phyloP scores from a whole-genome alignment of 2,888 invertebrate genomes.

The Eretmocerus hayati region DNA sequence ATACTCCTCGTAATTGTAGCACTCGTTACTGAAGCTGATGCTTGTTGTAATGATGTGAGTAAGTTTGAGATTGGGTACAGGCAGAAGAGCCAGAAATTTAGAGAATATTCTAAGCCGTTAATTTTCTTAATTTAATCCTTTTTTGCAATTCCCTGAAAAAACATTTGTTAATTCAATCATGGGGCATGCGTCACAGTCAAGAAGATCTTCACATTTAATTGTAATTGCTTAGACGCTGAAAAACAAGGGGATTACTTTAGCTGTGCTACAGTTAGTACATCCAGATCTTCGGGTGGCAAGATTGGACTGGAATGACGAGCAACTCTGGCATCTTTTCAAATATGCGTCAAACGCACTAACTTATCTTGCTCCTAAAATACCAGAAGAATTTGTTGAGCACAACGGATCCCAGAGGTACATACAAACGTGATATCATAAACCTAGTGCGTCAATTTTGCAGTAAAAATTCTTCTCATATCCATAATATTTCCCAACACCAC shows the following conservation, averaged over 20 bases:
- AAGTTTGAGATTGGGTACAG: too few relatives aligned
- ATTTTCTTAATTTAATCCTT: too few relatives aligned
- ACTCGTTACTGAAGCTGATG: constrained; percentile 19
- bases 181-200: too few relatives aligned
- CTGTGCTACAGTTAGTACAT: constrained; percentile 30
- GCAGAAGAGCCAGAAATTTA: too few relatives aligned
- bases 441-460: neutral
- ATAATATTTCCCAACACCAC: neutral
- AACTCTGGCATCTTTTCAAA: constrained; percentile 32
- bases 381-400: constrained; percentile 32
- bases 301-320: constrained; percentile 26
- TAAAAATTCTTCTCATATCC: neutral
- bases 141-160: too few relatives aligned
- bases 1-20: constrained; percentile 34
- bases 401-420: constrained; percentile 33
- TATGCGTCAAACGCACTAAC: constrained; percentile 32
- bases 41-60: neutral
- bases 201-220: too few relatives aligned
- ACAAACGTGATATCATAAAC: neutral
- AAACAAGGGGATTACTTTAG: constrained; percentile 23
- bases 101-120: too few relatives aligned
- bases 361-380: constrained; percentile 30
- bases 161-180: neutral
- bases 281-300: constrained; percentile 16
- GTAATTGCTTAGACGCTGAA: constrained; percentile 35